Conservation (phyloP, 2,888 invertebrate genomes). For the Agonopterix heracliana region DNA sequence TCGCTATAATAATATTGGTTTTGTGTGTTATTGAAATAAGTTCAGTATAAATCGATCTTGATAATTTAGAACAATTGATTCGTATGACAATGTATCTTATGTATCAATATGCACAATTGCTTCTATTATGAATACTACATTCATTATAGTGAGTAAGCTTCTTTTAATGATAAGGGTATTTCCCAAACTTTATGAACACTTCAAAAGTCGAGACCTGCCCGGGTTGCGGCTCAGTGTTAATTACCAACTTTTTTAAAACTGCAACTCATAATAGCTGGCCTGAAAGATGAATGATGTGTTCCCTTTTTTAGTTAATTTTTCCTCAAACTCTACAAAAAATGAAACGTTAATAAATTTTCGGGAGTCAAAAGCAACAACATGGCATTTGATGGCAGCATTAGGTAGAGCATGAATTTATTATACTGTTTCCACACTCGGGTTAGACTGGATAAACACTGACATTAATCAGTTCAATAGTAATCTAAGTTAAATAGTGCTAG, state of each 20-base stretch:
- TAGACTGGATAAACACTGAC: neutral
- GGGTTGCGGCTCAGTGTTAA: constrained; percentile 62
- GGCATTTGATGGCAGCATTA: constrained; percentile 31
- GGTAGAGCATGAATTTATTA: neutral
- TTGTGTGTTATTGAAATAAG: constrained; percentile 32
- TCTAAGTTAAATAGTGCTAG: too few relatives aligned
- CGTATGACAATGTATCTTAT: too few relatives aligned
- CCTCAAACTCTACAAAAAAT: constrained; percentile 32
- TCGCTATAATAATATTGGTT: constrained; percentile 36
- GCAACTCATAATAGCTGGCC: constrained; percentile 71
- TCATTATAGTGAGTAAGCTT: neutral
- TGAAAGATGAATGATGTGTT: constrained; percentile 73
- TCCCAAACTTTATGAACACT: constrained; percentile 62
- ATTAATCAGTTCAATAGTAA: too few relatives aligned
- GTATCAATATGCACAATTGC: neutral
- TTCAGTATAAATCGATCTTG: neutral
- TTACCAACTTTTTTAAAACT: constrained; percentile 71
- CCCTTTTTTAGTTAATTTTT: constrained; percentile 32
- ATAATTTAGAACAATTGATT: neutral
- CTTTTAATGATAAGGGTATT: constrained; percentile 67
- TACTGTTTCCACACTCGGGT: neutral
- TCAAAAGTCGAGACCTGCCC: constrained; percentile 59
- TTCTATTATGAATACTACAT: neutral
- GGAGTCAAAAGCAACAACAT: constrained; percentile 33
- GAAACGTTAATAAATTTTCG: constrained; percentile 25